These are phyloP conservation scores for Acromyrmex heyeri DNA, from an alignment of 1,140 invertebrate species.

Conservation along the genomic window DNA sequence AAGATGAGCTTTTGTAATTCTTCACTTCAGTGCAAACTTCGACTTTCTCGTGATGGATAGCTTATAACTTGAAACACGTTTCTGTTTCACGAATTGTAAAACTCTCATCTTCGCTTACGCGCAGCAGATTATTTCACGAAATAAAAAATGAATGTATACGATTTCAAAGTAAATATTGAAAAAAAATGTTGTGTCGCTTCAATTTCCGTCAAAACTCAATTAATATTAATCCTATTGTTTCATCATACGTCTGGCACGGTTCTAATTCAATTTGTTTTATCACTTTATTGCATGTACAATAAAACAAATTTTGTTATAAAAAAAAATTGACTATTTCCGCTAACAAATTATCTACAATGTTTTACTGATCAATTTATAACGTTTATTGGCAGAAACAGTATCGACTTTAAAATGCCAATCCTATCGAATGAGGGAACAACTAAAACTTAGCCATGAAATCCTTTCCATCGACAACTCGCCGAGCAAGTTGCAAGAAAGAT, in stretches of 20 bases:
- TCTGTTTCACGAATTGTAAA: conserved; percentile 15
- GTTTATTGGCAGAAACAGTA: background rate
- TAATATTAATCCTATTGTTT: conserved; percentile 22
- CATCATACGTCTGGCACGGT: background rate
- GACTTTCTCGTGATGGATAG: background rate
- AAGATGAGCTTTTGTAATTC: conserved; percentile 27
- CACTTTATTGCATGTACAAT: background rate
- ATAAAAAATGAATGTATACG: background rate
- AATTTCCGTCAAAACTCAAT: background rate
- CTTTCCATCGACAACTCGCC: conserved; percentile 36
- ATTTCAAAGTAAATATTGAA: background rate
- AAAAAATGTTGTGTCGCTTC: background rate
- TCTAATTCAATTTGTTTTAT: background rate
- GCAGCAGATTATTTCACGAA: background rate
- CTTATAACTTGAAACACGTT: background rate
- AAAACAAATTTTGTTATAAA: background rate
- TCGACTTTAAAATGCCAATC: conserved; percentile 5
- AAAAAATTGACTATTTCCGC: background rate
- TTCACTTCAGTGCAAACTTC: background rate
- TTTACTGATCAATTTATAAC: background rate
- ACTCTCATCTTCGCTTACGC: background rate
- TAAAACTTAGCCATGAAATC: conserved; percentile 13
- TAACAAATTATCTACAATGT: background rate
- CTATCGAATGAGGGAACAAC: background rate
- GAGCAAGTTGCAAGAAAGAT: conserved; percentile 50